These are phyloP conservation scores for Alexandromys fortis DNA, from an alignment of 2,113 vertebrate genomes.

Conservation along the genomic window DNA sequence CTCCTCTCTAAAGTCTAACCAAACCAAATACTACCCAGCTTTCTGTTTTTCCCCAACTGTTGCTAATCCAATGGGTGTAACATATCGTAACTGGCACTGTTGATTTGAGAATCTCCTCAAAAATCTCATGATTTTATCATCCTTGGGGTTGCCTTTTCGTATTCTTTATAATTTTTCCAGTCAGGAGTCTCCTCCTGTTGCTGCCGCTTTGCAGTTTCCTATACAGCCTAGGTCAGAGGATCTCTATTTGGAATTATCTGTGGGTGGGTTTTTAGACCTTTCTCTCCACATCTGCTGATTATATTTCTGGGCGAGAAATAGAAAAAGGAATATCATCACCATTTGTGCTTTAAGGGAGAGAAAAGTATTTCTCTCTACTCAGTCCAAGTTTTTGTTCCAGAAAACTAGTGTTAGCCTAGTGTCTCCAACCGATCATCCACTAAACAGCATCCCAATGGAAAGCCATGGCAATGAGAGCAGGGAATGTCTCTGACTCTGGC, in stretches of 20 bases:
- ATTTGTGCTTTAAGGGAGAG: constrained; percentile 14
- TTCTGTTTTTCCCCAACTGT: not conserved
- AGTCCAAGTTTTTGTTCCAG: not conserved
- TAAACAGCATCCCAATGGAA: constrained; percentile 20
- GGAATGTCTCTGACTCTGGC: not conserved
- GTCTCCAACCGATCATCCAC: not conserved
- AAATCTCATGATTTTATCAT: not conserved
- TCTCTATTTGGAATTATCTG: not conserved
- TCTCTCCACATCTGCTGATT: not conserved
- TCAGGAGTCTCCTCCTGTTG: not conserved
- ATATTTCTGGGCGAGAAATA: not conserved
- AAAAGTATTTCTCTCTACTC: not conserved
- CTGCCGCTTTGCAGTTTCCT: not conserved
- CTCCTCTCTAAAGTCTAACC: not conserved
- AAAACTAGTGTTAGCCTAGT: not conserved
- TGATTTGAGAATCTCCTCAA: not conserved
- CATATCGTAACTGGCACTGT: not conserved
- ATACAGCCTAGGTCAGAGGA: not conserved
- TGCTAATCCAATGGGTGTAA: not conserved
- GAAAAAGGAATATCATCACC: not conserved
- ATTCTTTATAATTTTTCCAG: too few species aligned
- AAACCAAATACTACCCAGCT: not conserved
- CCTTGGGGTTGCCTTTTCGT: not conserved
- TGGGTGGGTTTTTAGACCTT: not conserved
- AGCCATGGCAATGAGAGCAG: not conserved